Evolutionary conservation across 2,888 invertebrate genomes (phyloP).

Genomic region (Cynaeus angustus): DNA sequence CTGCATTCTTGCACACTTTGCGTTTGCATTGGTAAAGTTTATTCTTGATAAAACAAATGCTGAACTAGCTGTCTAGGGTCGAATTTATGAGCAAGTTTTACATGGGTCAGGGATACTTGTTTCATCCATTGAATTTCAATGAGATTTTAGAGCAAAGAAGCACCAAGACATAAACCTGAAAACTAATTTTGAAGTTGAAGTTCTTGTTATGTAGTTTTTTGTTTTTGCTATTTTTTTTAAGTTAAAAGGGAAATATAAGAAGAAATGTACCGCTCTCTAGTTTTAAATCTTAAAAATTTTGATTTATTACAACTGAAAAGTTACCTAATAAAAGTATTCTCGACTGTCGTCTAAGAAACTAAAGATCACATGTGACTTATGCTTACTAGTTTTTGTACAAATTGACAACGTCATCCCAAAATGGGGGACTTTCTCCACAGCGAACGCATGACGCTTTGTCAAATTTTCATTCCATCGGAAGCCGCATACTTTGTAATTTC

Average conservation of each 20-base stretch:
- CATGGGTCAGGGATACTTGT: conserved; percentile 85
- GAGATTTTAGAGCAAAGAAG: too few relatives aligned
- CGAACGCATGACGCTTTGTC: conserved; percentile 93
- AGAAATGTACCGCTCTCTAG: too few relatives aligned
- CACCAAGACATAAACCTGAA: too few relatives aligned
- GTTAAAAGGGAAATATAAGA: too few relatives aligned
- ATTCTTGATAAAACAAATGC: background rate
- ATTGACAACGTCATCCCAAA: conserved; percentile 50
- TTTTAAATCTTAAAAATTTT: too few relatives aligned
- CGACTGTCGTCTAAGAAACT: too few relatives aligned
- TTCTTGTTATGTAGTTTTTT: too few relatives aligned
- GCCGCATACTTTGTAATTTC: conserved; percentile 95
- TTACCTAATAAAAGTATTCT: too few relatives aligned
- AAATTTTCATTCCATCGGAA: conserved; percentile 96
- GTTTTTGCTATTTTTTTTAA: too few relatives aligned
- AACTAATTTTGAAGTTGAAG: too few relatives aligned
- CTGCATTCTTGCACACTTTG: conserved; percentile 91
- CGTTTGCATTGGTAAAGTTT: conserved; percentile 85
- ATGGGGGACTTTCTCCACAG: conserved; percentile 91
- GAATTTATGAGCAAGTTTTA: conserved; percentile 92
- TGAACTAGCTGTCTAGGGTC: conserved; percentile 82
- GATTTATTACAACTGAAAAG: too few relatives aligned
- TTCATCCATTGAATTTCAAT: conserved; percentile 91
- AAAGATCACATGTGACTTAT: too few relatives aligned
- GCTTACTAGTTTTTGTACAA: background rate